Base-by-base conservation (phyloP, 2,113 vertebrate genomes). In the Guaruba guarouba region DNA sequence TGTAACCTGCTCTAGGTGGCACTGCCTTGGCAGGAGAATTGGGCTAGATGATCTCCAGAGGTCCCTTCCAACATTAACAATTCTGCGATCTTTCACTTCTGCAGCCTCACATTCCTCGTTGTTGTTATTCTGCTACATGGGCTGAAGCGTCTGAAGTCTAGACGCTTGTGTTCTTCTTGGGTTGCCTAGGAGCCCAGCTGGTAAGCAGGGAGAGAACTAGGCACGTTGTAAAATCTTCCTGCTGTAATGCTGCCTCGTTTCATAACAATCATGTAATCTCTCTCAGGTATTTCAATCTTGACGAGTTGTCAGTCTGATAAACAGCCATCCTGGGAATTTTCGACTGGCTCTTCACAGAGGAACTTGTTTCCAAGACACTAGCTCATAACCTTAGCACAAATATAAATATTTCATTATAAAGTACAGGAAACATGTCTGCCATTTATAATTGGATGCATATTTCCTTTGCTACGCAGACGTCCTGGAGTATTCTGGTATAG, bases 171-270 rank as follows among this genome's bases (percentile, higher is more conserved):
- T 35, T 33, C n/a, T 52, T 7, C 0, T 62, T 87, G 85, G 62
- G 86, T 89, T 96, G 88, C 86, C 73, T 75, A 52, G 69, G 74
- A 95, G 85, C 63, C 61, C 80, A 80, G 79, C 67, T 66, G 63
- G 71, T 86, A 49, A 85, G 27, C 91, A 79, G 55, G 27, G 52
- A 88, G 66, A 23, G 17, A 82, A 51, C 39, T 52, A 57, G 69
- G 70, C 44, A 41, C 0, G 0, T 8, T 63, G 28, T 37, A 57
- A 87, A 95, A 62, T 28, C 81, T 89, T 63, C 46, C 70, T 90
- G 62, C 74, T 88, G 17, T 43, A 61, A 13, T 82, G 48, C 77
- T 87, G 82, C 54, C 66, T 63, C 41, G 10, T 86, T 90, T 93
- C 71, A 88, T 94, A 64, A 77, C 67, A 69, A 90, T 90, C 70